phyloP scores from a whole-genome alignment of 1,140 invertebrate genomes.

The Drosophila ogumai region DNA sequence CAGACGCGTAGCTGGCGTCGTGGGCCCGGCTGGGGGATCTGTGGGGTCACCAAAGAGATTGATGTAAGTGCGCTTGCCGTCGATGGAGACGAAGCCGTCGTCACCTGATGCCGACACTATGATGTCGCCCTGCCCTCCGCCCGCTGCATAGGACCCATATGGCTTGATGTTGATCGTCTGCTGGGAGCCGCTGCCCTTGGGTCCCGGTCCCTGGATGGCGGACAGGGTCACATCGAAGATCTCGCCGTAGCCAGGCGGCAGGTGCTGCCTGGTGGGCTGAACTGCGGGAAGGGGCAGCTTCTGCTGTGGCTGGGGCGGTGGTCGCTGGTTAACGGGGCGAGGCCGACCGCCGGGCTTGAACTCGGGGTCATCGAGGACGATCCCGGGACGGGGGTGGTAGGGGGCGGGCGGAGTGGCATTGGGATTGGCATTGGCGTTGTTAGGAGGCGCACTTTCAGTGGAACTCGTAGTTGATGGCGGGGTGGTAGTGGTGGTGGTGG shows the following conservation, averaged over 20 bases:
- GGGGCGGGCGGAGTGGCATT: slow-evolving; percentile 57
- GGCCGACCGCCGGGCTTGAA: slow-evolving; percentile 88
- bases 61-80: slow-evolving; percentile 94
- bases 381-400: slow-evolving; percentile 91
- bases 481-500: slow-evolving; percentile 48
- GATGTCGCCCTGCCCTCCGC: slow-evolving; percentile 86
- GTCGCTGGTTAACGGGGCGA: slow-evolving; percentile 72
- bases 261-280: slow-evolving; percentile 75
- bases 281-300: slow-evolving; percentile 53
- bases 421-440: slow-evolving; percentile 48
- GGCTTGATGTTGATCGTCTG: slow-evolving; percentile 85
- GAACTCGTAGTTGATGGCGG: slow-evolving; percentile 44
- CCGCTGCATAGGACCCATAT: slow-evolving; percentile 65
- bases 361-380: slow-evolving; percentile 92
- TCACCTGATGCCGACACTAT: slow-evolving; percentile 91
- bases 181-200: slow-evolving; percentile 85
- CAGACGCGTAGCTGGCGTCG: slow-evolving; percentile 65
- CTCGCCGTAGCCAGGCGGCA: slow-evolving; percentile 88
- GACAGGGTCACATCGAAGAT: slow-evolving; percentile 95
- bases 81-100: slow-evolving; percentile 96
- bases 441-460: slow-evolving; percentile 53
- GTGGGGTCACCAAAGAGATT: slow-evolving; percentile 90
- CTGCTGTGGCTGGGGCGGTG: slow-evolving; percentile 73
- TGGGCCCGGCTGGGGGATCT: slow-evolving; percentile 80
- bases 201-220: slow-evolving; percentile 92